Percentiles rank a stretch among this genome's conserved stretches.
phyloP scores from a whole-genome alignment of 2,113 vertebrate species.

The Cyprinodon tularosa region DNA sequence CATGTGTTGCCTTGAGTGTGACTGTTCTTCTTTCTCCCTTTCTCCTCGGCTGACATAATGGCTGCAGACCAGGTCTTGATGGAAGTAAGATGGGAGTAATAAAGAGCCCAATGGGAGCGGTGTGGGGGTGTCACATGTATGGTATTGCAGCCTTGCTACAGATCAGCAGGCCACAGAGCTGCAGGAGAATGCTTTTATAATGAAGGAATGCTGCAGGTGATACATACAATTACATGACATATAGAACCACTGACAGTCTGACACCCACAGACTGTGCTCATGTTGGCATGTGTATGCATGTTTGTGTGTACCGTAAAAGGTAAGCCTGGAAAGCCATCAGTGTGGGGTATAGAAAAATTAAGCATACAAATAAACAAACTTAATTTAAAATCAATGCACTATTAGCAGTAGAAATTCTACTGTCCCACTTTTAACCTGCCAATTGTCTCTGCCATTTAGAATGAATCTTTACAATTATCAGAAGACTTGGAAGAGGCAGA shows the following conservation, averaged over 20 bases:
- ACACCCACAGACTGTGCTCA: slow-evolving; percentile 57
- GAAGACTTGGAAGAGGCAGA: slow-evolving; percentile 73
- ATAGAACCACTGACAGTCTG: slow-evolving; percentile 62
- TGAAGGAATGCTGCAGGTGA: slow-evolving; percentile 74
- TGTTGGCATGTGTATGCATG: slow-evolving; percentile 21
- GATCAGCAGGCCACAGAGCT: slow-evolving; percentile 67
- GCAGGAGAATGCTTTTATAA: slow-evolving; percentile 67
- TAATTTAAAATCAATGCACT: slow-evolving; percentile 82
- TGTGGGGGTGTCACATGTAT: slow-evolving; percentile 66
- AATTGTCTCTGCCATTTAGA: slow-evolving; percentile 83
- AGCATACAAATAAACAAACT: slow-evolving; percentile 40
- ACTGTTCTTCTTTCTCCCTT: slow-evolving; percentile 59
- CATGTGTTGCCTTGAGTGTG: slow-evolving; percentile 51
- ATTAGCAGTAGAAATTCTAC: slow-evolving; percentile 93
- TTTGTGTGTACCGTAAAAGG: neutral
- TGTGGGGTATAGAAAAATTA: slow-evolving; percentile 17
- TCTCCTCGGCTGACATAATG: slow-evolving; percentile 73
- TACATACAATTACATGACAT: slow-evolving; percentile 73
- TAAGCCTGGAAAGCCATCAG: neutral
- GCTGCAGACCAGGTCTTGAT: slow-evolving; percentile 69
- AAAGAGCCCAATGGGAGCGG: slow-evolving; percentile 72
- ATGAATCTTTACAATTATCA: slow-evolving; percentile 88
- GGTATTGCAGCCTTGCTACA: slow-evolving; percentile 56
- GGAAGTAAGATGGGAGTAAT: slow-evolving; percentile 74
- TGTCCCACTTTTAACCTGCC: slow-evolving; percentile 83